Base-by-base conservation (phyloP, 2,113 vertebrate genomes). In the Melanostigma gelatinosum region DNA sequence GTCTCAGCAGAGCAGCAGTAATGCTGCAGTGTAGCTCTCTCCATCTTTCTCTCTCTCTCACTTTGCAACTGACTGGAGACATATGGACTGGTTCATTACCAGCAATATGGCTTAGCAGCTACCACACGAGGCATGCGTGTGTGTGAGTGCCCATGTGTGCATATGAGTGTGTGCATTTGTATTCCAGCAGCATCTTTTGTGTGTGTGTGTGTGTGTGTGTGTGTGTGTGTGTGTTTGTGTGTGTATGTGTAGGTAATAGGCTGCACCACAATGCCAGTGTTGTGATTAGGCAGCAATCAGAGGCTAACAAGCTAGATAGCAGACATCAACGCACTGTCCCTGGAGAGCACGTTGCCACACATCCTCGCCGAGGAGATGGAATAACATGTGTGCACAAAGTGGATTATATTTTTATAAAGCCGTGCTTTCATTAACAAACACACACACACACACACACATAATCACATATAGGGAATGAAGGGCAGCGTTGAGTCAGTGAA, bases 261-360 rank as follows among this genome's bases (percentile, higher is more conserved):
- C 76, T 85, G 78, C 75, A 79, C 34, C 75, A 83, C 77, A 74
- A 83, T 78, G 80, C 72, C 67, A 75, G 40, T 73, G 72, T 79
- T 90, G 73, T 83, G 86, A 93, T 92, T 92, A 90, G 83, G 89
- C 80, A 89, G 87, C 87, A 92, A 93, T 93, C 88, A 93, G 75
- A 87, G 72, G 76, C 78, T 89, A 93, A 94, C 89, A 91, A 90
- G 90, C 76, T 40, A 75, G 62, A 87, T 71, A 72, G 57, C 60
- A 73, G 27, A 77, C 40, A 80, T 84, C 76, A 84, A 82, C 81
- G 75, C 80, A 52, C 16, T 24, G 13, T 81, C 81, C 65, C 78
- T 55, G 24, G 61, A 79, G 86, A 81, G 20, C 42, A 61, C 44
- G 24, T 60, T 61, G 78, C 62, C 73, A 85, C 74, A 52, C 18